These are phyloP conservation scores for Pycnomerus fuliginosus DNA, from an alignment of 2,888 invertebrate species.

Conservation along the genomic window DNA sequence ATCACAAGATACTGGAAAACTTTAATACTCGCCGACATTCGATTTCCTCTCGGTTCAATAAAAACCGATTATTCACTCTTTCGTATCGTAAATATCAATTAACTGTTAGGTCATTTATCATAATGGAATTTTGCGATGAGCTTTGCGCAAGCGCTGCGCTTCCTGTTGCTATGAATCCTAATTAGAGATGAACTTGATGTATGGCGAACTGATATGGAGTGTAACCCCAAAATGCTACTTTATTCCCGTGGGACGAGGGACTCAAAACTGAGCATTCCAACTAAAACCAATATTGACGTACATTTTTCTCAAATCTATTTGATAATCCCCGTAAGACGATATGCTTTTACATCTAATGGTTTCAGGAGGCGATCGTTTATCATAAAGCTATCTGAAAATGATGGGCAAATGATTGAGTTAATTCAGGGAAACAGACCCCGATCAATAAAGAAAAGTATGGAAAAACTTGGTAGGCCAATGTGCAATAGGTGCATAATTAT, in stretches of 20 bases:
- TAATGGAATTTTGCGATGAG: conserved; percentile 27
- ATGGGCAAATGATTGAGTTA: too few species aligned
- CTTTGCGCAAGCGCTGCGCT: conserved; percentile 19
- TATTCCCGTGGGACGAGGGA: conserved; percentile 1
- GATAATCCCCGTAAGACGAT: conserved; percentile 24
- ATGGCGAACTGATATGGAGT: conserved; percentile 21
- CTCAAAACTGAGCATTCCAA: conserved; percentile 17
- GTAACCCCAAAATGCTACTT: conserved; percentile 14
- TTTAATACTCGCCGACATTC: too few species aligned
- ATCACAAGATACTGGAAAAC: too few species aligned
- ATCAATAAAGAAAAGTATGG: too few species aligned
- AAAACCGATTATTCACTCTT: too few species aligned
- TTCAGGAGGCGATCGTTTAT: conserved; percentile 18
- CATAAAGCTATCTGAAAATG: too few species aligned
- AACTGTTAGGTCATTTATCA: conserved; percentile 32
- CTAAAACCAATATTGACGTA: conserved; percentile 23
- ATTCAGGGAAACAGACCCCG: too few species aligned
- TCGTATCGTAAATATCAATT: conserved; percentile 37
- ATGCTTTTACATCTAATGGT: conserved; percentile 24
- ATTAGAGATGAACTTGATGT: conserved; percentile 27
- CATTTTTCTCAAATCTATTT: conserved; percentile 24
- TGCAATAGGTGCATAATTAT: too few species aligned
- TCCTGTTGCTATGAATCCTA: conserved; percentile 29
- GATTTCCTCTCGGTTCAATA: too few species aligned
- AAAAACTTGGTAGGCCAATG: too few species aligned